A percentile compares a stretch with the other conserved stretches of the same genome.
Evolutionary conservation across 1,140 invertebrate genomes (phyloP).

Genomic region (Heliconius hermathena): DNA sequence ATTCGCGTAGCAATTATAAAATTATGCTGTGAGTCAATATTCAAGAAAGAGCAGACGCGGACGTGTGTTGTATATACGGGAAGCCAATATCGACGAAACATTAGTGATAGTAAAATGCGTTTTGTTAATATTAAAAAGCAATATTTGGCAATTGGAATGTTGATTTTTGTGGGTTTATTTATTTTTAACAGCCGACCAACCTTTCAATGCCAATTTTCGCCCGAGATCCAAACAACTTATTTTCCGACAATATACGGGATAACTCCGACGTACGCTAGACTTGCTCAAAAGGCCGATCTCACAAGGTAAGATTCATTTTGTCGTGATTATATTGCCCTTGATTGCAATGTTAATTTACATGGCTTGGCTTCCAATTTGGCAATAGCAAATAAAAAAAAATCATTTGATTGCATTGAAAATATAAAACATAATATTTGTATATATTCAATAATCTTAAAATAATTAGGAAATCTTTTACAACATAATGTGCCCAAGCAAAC

Average conservation of each 20-base stretch:
- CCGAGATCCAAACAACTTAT: constrained; percentile 68
- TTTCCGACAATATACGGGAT: constrained; percentile 91
- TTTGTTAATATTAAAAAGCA: constrained; percentile 78
- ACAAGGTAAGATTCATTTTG: constrained; percentile 84
- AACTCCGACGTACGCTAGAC: constrained; percentile 95
- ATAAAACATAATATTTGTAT: neutral
- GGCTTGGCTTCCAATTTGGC: constrained; percentile 51
- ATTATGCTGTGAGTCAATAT: constrained; percentile 31
- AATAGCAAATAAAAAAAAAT: constrained; percentile 29
- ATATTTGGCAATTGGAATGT: constrained; percentile 74
- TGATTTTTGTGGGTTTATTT: constrained; percentile 74
- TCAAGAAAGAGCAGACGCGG: constrained; percentile 20
- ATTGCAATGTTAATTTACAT: constrained; percentile 37
- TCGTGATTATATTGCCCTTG: constrained; percentile 71
- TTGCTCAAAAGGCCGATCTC: constrained; percentile 97
- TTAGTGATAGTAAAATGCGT: constrained; percentile 69
- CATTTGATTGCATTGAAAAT: neutral
- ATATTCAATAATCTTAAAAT: neutral
- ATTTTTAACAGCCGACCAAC: constrained; percentile 71
- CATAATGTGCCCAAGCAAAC: too few species aligned
- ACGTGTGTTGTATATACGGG: constrained; percentile 23
- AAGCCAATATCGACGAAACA: constrained; percentile 29
- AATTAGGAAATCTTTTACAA: too few species aligned
- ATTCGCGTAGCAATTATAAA: constrained; percentile 26
- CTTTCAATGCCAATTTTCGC: constrained; percentile 71